Conservation (phyloP, 2,888 invertebrate species). For the Raillietiella orientalis region DNA sequence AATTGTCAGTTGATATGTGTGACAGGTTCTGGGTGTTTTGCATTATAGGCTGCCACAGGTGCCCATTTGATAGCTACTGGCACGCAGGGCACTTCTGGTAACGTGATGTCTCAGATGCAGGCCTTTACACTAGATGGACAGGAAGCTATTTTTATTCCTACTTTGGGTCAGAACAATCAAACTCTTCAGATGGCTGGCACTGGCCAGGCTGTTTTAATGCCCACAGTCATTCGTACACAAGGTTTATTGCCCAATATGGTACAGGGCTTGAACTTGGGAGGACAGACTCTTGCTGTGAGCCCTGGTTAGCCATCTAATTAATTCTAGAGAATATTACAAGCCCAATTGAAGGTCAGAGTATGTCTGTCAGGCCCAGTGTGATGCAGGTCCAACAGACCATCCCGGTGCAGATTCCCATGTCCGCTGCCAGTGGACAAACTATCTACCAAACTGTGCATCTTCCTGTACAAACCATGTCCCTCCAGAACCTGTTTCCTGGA, state of each 20-base stretch:
- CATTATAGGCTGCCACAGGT: no score
- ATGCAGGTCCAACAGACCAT: slow-evolving; percentile 19
- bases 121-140: slow-evolving; percentile 73
- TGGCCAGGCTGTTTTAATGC: slow-evolving; percentile 11
- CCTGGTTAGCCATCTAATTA: no score
- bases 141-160: slow-evolving; percentile 66
- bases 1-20: no score
- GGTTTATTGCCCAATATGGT: no score
- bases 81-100: no score
- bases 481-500: slow-evolving; percentile 23
- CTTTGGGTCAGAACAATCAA: slow-evolving; percentile 17
- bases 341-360: slow-evolving; percentile 24
- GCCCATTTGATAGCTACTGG: no score
- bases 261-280: no score
- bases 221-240: slow-evolving; percentile 32
- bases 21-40: no score
- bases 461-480: slow-evolving; percentile 43
- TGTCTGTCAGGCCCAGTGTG: slow-evolving; percentile 24
- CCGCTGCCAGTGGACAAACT: slow-evolving; percentile 58
- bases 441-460: slow-evolving; percentile 83
- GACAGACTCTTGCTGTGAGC: no score
- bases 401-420: slow-evolving; percentile 66
- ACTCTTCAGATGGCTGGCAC: slow-evolving; percentile 6
- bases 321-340: no score
- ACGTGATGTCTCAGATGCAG: no score